Evolutionary conservation across 2,888 invertebrate species (phyloP).

Genomic region (Pandemis heparana): DNA sequence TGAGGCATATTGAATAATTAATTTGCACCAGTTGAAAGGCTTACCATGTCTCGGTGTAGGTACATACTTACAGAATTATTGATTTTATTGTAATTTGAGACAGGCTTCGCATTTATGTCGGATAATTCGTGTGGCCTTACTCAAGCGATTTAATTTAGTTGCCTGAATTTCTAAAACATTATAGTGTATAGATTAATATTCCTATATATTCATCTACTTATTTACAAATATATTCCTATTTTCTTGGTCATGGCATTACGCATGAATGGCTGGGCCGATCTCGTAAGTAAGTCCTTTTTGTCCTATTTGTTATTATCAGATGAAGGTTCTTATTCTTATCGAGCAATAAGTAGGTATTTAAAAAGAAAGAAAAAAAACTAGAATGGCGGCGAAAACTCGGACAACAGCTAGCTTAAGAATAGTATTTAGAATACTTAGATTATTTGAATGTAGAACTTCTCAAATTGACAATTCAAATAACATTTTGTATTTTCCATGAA

Average conservation of each 20-base stretch:
- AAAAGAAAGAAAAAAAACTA: too few species aligned
- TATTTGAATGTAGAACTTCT: neutral
- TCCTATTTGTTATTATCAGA: too few species aligned
- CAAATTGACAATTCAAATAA: slow-evolving; percentile 1
- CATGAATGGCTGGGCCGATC: too few species aligned
- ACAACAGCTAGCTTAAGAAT: too few species aligned
- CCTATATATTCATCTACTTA: too few species aligned
- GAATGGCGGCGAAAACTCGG: neutral
- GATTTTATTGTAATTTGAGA: slow-evolving; percentile 1
- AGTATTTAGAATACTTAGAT: neutral
- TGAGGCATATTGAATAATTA: slow-evolving; percentile 13
- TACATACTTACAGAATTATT: neutral
- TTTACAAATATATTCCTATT: too few species aligned
- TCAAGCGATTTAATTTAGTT: neutral
- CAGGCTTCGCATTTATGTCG: neutral
- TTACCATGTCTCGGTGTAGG: neutral
- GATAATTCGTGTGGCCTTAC: neutral
- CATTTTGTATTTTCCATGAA: neutral
- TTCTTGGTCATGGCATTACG: too few species aligned
- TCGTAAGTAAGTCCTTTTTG: too few species aligned
- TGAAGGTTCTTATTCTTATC: too few species aligned
- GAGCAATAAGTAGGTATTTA: too few species aligned
- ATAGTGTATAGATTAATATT: neutral
- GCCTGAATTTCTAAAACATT: neutral
- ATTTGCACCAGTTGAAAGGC: slow-evolving; percentile 5